Percentiles rank a stretch among this genome's conserved stretches.
phyloP scores from a whole-genome alignment of 2,888 invertebrate genomes.

The Callimorpha dominula region DNA sequence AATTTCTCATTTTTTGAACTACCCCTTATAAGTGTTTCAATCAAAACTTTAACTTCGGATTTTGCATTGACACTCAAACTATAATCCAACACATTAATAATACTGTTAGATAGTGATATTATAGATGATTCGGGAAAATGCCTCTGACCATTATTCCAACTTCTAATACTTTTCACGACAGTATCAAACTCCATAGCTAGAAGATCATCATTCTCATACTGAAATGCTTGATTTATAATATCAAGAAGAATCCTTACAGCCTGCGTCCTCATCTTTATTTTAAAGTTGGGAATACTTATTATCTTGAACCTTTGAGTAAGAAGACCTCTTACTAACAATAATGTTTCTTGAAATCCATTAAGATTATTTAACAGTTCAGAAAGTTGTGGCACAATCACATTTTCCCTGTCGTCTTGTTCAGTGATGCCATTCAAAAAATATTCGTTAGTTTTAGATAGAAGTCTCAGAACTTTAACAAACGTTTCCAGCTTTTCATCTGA shows the following conservation, averaged over 20 bases:
- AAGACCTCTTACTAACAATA: constrained; percentile 38
- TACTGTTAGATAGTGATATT: constrained; percentile 31
- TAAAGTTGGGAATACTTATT: constrained; percentile 26
- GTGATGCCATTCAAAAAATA: constrained; percentile 47
- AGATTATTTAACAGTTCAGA: constrained; percentile 24
- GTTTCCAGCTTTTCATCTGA: constrained; percentile 44
- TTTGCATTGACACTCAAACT: constrained; percentile 46
- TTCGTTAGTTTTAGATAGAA: constrained; percentile 21
- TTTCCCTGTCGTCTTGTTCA: constrained; percentile 40
- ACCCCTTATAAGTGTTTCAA: constrained; percentile 52
- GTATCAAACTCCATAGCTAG: constrained; percentile 49
- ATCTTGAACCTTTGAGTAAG: constrained; percentile 54
- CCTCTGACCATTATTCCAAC: constrained; percentile 45
- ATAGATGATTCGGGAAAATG: constrained; percentile 10
- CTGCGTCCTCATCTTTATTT: constrained; percentile 45
- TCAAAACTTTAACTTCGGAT: constrained; percentile 56
- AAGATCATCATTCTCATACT: constrained; percentile 43
- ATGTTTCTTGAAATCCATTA: constrained; percentile 37
- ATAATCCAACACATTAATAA: constrained; percentile 42
- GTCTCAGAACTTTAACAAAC: constrained; percentile 32
- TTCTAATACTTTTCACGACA: constrained; percentile 37
- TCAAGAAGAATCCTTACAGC: constrained; percentile 60
- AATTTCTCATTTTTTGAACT: constrained; percentile 29
- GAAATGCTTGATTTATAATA: constrained; percentile 61
- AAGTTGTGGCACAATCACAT: constrained; percentile 41